Evolutionary conservation across 1,140 invertebrate species (phyloP).

Genomic region (Harpegnathos saltator): DNA sequence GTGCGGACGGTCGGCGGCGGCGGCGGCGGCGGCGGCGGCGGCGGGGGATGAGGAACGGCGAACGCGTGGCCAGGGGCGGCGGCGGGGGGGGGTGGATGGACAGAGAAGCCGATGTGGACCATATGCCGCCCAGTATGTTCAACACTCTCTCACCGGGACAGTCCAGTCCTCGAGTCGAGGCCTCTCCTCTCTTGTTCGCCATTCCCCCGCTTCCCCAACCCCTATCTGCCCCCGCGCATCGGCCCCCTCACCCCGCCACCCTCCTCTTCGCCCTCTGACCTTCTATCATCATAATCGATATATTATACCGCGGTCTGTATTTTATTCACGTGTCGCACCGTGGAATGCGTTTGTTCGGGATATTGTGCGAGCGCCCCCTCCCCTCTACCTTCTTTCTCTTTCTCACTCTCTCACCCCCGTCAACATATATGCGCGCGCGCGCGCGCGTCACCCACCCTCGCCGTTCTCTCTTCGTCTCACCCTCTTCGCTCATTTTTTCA

Average conservation of each 20-base stretch:
- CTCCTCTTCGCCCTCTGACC: conserved; percentile 68
- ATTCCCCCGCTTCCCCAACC: conserved; percentile 30
- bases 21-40: conserved; percentile 50
- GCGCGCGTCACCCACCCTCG: too few species aligned
- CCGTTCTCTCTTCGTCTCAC: background rate
- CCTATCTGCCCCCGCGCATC: conserved; percentile 18
- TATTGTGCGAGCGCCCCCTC: conserved; percentile 26
- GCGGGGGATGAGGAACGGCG: conserved; percentile 30
- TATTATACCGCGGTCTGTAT: conserved; percentile 76
- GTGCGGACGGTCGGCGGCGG: conserved; percentile 37
- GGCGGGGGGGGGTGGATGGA: conserved; percentile 56
- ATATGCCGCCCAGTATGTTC: conserved; percentile 83
- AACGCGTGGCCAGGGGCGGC: conserved; percentile 44
- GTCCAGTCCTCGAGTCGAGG: conserved; percentile 73
- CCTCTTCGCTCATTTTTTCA: conserved; percentile 33
- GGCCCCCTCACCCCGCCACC: conserved; percentile 49
- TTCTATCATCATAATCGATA: conserved; percentile 83
- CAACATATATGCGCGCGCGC: background rate
- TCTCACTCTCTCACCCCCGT: background rate
- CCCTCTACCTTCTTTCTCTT: conserved; percentile 58
- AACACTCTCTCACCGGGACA: conserved; percentile 80
- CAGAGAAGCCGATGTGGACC: conserved; percentile 74
- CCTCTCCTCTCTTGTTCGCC: conserved; percentile 48
- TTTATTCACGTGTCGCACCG: conserved; percentile 61
- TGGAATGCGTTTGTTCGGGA: conserved; percentile 62